These are phyloP conservation scores for Anguilla rostrata DNA, from an alignment of 2,113 vertebrate species.

Conservation along the genomic window DNA sequence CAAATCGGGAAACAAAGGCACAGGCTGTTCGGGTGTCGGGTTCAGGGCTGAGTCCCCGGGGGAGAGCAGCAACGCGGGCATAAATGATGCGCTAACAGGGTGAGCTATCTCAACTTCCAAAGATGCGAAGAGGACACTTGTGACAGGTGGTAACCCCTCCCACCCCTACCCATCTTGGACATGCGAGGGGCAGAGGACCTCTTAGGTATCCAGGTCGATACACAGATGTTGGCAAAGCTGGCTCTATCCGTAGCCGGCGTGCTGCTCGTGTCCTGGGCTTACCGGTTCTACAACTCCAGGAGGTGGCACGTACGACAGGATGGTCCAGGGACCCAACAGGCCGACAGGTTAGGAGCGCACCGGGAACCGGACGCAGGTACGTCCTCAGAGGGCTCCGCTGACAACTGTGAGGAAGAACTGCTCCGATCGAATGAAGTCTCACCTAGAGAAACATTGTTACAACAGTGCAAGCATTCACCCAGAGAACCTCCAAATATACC, in stretches of 20 bases:
- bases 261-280: conserved; percentile 76
- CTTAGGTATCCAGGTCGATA: conserved; percentile 73
- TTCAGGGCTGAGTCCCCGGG: conserved; percentile 51
- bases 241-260: conserved; percentile 74
- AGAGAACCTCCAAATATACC: no score
- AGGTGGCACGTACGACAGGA: background rate
- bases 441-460: conserved; percentile 3
- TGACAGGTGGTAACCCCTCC: background rate
- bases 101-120: background rate
- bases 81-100: conserved; percentile 1
- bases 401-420: conserved; percentile 43
- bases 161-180: conserved; percentile 14
- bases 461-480: background rate
- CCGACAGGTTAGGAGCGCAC: background rate
- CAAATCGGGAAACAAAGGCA: conserved; percentile 58
- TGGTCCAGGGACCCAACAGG: background rate
- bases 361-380: background rate
- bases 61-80: conserved; percentile 58
- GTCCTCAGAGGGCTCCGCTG: conserved; percentile 39
- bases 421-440: conserved; percentile 20
- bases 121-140: background rate
- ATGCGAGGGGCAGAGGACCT: conserved; percentile 67
- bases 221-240: conserved; percentile 81
- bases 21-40: conserved; percentile 55
- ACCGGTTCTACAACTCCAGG: conserved; percentile 78